Evolutionary conservation across 2,888 invertebrate genomes (phyloP).

Genomic region (Parelbella ahira): DNA sequence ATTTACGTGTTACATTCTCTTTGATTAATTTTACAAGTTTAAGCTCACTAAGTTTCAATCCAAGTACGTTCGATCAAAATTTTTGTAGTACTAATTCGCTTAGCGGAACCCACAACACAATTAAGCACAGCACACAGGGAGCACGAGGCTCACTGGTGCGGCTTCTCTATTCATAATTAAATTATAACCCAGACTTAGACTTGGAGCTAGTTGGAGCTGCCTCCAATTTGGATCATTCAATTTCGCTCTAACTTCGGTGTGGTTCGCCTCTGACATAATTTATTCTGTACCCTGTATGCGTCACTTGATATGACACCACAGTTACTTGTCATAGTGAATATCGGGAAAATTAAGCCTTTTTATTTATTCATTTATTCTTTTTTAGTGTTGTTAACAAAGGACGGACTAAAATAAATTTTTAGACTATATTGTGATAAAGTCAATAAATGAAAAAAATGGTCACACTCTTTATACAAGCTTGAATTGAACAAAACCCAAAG

Average conservation of each 20-base stretch:
- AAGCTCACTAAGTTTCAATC: no score
- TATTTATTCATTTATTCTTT: no score
- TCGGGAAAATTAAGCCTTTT: no score
- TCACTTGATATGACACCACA: no score
- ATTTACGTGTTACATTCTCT: no score
- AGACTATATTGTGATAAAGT: no score
- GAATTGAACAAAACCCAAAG: not conserved
- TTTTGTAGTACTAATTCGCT: conserved; percentile 17
- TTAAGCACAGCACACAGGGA: conserved; percentile 8
- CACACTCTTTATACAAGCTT: not conserved
- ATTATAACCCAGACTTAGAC: conserved; percentile 20
- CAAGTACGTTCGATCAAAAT: no score
- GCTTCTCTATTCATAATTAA: conserved; percentile 27
- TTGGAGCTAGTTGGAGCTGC: conserved; percentile 1
- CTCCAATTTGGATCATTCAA: conserved; percentile 22
- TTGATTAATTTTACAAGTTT: no score
- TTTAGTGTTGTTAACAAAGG: no score
- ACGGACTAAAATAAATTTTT: no score
- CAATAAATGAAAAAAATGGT: not conserved
- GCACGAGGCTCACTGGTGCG: conserved; percentile 10
- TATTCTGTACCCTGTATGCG: no score
- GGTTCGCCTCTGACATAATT: conserved; percentile 1
- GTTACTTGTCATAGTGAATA: no score
- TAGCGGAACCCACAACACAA: conserved; percentile 13
- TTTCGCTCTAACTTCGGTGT: conserved; percentile 14